phyloP scores from a whole-genome alignment of 2,113 vertebrate species.

The Naja naja region DNA sequence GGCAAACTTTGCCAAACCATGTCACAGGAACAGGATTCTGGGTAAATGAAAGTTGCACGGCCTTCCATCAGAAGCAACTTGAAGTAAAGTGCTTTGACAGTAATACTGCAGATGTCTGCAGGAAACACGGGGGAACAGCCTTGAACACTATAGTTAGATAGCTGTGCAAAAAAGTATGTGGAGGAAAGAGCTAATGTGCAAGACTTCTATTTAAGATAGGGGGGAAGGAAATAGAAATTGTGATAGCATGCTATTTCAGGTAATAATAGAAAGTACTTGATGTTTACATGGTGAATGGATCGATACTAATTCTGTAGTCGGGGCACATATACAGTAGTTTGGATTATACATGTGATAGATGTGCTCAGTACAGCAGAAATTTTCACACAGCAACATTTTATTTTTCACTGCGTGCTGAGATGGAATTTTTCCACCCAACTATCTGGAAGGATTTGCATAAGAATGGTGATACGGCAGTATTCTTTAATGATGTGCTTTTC shows the following conservation, averaged over 20 bases:
- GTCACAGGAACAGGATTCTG: conserved; percentile 64
- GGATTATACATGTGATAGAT: conserved; percentile 82
- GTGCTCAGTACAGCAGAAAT: conserved; percentile 75
- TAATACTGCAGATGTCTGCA: conserved; percentile 80
- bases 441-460: conserved; percentile 81
- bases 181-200: conserved; percentile 77
- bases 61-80: conserved; percentile 74
- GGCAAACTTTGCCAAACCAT: conserved; percentile 50
- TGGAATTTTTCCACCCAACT: conserved; percentile 81
- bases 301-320: conserved; percentile 82
- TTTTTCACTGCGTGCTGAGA: conserved; percentile 74
- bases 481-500: conserved; percentile 83
- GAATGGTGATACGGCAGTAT: conserved; percentile 80
- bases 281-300: conserved; percentile 83
- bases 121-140: conserved; percentile 63
- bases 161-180: conserved; percentile 76
- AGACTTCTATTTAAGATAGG: conserved; percentile 83
- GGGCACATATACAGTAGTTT: conserved; percentile 78
- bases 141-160: conserved; percentile 75
- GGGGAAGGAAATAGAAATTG: conserved; percentile 80
- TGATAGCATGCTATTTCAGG: conserved; percentile 83
- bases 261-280: conserved; percentile 83
- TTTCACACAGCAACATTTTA: conserved; percentile 77
- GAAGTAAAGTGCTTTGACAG: conserved; percentile 76
- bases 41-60: conserved; percentile 70